phyloP scores from a whole-genome alignment of 2,888 invertebrate species.

The Myopa testacea region DNA sequence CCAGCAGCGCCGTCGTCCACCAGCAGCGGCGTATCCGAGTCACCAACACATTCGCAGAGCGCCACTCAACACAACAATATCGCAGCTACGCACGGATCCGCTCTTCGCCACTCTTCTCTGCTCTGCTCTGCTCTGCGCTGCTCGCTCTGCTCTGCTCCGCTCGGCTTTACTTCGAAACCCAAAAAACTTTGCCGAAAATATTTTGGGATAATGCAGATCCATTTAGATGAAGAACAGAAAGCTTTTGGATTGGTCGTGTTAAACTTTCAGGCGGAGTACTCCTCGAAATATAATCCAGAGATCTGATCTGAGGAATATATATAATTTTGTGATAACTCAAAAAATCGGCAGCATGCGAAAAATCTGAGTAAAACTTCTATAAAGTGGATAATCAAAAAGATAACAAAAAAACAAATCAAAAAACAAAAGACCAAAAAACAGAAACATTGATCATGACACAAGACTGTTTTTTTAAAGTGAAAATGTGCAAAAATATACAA shows the following conservation, averaged over 20 bases:
- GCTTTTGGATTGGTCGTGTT: conserved; percentile 68
- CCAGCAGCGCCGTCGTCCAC: conserved; percentile 30
- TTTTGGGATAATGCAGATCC: conserved; percentile 67
- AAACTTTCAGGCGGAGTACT: conserved; percentile 32
- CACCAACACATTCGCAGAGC: conserved; percentile 52
- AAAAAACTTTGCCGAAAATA: conserved; percentile 65
- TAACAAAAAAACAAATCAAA: no score
- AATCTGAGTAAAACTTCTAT: not conserved
- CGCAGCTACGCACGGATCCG: conserved; percentile 43
- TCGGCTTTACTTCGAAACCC: conserved; percentile 33
- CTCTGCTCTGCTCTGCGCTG: conserved; percentile 45
- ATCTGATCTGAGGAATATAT: not conserved
- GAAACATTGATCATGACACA: not conserved
- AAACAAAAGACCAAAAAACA: not conserved
- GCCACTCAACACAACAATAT: conserved; percentile 44
- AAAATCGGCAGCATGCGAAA: not conserved
- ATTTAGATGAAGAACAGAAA: conserved; percentile 69
- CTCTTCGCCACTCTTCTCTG: conserved; percentile 31
- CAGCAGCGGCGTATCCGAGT: conserved; percentile 31
- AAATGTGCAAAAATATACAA: not conserved
- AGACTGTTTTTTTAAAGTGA: not conserved
- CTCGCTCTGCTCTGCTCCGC: conserved; percentile 51
- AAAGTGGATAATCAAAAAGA: no score
- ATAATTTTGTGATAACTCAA: conserved; percentile 19
- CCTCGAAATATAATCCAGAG: conserved; percentile 6